These are phyloP conservation scores for Philereme transversata DNA, from an alignment of 2,888 invertebrate genomes.

Conservation along the genomic window DNA sequence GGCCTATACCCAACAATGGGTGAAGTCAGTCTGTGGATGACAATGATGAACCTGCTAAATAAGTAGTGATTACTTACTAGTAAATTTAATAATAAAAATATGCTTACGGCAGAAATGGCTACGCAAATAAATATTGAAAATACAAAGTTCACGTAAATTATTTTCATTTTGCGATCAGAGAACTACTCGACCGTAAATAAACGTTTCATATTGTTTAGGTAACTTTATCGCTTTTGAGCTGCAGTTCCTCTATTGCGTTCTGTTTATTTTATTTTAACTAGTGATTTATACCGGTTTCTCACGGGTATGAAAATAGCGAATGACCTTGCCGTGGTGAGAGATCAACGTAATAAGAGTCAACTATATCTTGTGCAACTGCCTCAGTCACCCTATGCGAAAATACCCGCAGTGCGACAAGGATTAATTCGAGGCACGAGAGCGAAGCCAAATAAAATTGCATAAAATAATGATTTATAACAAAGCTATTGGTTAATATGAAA, in stretches of 20 bases:
- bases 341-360: too few species aligned
- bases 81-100: background rate
- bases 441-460: too few species aligned
- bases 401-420: too few species aligned
- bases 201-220: slow-evolving; percentile 22
- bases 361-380: too few species aligned
- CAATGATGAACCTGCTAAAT: background rate
- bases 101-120: slow-evolving; percentile 29
- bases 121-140: slow-evolving; percentile 17
- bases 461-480: too few species aligned
- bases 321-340: too few species aligned
- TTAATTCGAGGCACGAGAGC: too few species aligned
- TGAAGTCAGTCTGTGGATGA: background rate
- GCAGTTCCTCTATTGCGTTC: slow-evolving; percentile 8
- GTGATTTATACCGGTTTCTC: background rate
- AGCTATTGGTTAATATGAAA: too few species aligned
- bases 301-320: background rate
- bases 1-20: too few species aligned
- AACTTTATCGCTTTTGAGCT: slow-evolving; percentile 18
- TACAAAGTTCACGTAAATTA: slow-evolving; percentile 18
- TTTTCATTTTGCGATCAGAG: slow-evolving; percentile 25
- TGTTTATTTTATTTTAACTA: slow-evolving; percentile 7
- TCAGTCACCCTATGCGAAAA: too few species aligned
- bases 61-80: too few species aligned
- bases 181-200: slow-evolving; percentile 13